Evolutionary conservation across 2,797 vertebrate genomes (phyloP), one percentile per base, ranked within the genome.

Genomic region (Zalophus californianus): DNA sequence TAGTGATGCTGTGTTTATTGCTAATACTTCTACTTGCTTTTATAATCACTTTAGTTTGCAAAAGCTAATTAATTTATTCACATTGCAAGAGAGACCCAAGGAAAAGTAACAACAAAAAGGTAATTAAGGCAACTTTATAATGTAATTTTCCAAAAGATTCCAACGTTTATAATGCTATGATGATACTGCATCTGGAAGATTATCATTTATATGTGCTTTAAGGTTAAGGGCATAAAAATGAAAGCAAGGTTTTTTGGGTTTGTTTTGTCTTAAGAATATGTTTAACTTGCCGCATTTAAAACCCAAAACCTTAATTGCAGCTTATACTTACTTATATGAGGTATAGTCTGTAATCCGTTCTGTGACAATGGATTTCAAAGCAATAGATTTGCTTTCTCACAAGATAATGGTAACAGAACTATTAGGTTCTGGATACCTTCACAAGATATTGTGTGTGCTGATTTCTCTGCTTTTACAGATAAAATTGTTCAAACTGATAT

Each of bases 111-210:
- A 91, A 97, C 80, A 68, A 97, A 91, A 92, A 96, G 87, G 79
- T 98, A 98, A 98, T 98, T 97, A 98, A 97, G 97, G 91, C 90
- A 96, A 79, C 44, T 91, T 95, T 95, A 72, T 52, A 48, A 85
- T 38, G 29, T 98, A 96, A 97, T 98, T 98, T 82, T 97, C 56
- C 58, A 90, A 85, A 91, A 80, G 77, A 79, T 54, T 60, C 25
- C 54, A 92, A 7, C 83, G 72, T n/a, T 97, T 96, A 97, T 94
- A 96, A 85, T 79, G 73, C 90, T 97, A 0, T 97, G 91, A 70
- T 97, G 80, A 88, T 92, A 54, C n/a, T 38, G 58, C 54, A 35
- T 87, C 85, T 92, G 91, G 15, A 94, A 82, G 83, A 96, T 94
- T 91, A 16, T 68, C 50, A 97, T 97, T 85, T 98, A 56, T 73